Evolutionary conservation across 1,140 invertebrate genomes (phyloP), one percentile per base, ranked within the genome.

Genomic region (Zaprionus nigranus): DNA sequence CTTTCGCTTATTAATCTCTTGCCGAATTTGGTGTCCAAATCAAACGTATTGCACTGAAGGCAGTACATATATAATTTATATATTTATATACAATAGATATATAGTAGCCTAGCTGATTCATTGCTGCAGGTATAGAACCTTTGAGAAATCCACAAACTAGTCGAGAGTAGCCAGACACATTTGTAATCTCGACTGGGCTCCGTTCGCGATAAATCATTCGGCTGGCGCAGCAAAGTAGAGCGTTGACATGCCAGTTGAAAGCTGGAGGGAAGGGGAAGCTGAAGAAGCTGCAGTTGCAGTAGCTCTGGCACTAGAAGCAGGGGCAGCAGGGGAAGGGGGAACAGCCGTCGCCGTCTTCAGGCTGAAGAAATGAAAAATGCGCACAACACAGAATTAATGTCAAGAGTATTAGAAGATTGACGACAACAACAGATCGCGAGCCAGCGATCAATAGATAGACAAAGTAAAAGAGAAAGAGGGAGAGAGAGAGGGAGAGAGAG

Each of bases 381-480:
- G 81, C 79, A 79, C 81, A 82, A 79, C 81, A 83, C 79, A 79
- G 81, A 83, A 83, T 83, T 83, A 83, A 83, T 81, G 81, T 83
- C 81, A 83, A 81, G 71, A 63, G 76, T 59, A 81, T 81, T 81
- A 81, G 79, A 81, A 78, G 79, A 78, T 78, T 78, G 79, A 78
- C 75, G 70, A 80, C 78, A 75, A 78, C 70, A 67, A 74, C 75
- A 68, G 61, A 72, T 66, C 61, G 43, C 61, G 43, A 61, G 15
- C 38, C 20, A 66, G 49, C 60, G 22, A 77, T 49, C 62, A 51
- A 66, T 66, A 28, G 43, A 69, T 68, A 17, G 9, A 20, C 30
- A 40, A 15, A 67, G 36, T 34, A 4, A 46, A n/a, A 34, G 17
- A 28, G 13, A 60, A 9, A 46, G 20, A 43, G 51, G 28, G 49